A percentile compares a stretch with the other conserved stretches of the same genome.
Conservation (phyloP, 2,797 vertebrate species). For the Rhodeus uyekii region DNA sequence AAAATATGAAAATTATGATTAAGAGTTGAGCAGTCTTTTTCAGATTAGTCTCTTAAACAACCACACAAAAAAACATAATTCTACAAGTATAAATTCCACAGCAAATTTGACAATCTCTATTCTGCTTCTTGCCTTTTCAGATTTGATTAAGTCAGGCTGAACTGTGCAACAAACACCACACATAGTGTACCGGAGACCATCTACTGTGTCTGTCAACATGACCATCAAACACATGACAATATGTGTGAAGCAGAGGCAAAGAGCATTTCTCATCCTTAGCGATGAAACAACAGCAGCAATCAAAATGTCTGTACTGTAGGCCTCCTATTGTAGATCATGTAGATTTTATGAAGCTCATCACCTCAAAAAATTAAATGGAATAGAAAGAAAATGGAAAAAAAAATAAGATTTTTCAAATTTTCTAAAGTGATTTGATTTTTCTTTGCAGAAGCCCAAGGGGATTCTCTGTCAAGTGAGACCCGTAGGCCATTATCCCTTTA, state of each 20-base stretch:
- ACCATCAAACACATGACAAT: constrained; percentile 18
- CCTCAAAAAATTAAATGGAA: too few species aligned
- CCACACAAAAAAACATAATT: constrained; percentile 10
- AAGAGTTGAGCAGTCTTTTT: neutral
- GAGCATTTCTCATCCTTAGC: neutral
- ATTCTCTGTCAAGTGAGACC: constrained; percentile 46
- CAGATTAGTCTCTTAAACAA: neutral
- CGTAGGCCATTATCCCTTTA: constrained; percentile 70
- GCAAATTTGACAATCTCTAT: constrained; percentile 34
- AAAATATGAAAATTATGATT: constrained; percentile 5
- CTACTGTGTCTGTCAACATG: constrained; percentile 1
- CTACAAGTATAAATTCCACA: constrained; percentile 41
- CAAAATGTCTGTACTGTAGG: neutral
- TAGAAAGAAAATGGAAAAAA: too few species aligned
- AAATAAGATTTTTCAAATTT: constrained; percentile 39
- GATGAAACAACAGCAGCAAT: constrained; percentile 8
- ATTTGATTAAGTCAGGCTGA: constrained; percentile 23
- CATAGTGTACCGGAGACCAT: constrained; percentile 2
- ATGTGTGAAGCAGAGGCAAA: constrained; percentile 1
- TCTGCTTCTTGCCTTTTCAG: constrained; percentile 6
- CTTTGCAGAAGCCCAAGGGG: constrained; percentile 55
- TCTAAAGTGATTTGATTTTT: constrained; percentile 57
- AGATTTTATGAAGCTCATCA: constrained; percentile 43
- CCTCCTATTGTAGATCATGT: neutral
- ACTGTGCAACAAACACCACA: constrained; percentile 15